phyloP scores from a whole-genome alignment of 2,888 invertebrate genomes.

The Cerastis leucographa region DNA sequence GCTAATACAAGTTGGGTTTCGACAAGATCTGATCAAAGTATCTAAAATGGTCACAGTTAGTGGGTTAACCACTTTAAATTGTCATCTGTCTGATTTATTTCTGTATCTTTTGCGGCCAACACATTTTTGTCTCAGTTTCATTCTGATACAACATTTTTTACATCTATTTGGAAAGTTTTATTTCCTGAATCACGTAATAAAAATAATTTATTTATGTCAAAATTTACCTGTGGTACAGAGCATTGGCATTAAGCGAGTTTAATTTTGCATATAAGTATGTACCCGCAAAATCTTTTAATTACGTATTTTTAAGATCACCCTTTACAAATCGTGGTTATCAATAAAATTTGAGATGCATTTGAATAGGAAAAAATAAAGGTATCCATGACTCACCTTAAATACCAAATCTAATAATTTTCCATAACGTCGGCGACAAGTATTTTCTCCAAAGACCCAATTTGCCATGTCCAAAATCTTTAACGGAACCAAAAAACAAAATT shows the following conservation, averaged over 20 bases:
- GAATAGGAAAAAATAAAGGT: neutral
- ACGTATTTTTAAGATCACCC: neutral
- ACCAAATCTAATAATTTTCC: neutral
- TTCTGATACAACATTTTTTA: conserved; percentile 70
- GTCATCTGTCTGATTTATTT: conserved; percentile 91
- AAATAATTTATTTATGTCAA: conserved; percentile 63
- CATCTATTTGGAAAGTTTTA: conserved; percentile 71
- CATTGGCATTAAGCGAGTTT: conserved; percentile 33
- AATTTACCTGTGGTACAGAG: conserved; percentile 45
- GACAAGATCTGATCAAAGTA: conserved; percentile 90
- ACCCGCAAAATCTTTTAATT: neutral
- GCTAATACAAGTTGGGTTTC: conserved; percentile 81
- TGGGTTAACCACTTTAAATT: conserved; percentile 91
- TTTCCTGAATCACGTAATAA: conserved; percentile 69
- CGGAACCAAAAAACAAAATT: conserved; percentile 33
- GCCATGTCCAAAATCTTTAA: conserved; percentile 3
- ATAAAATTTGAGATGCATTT: neutral
- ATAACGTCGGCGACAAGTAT: neutral
- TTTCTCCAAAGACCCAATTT: neutral
- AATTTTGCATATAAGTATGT: neutral
- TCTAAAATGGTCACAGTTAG: conserved; percentile 91
- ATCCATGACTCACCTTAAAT: neutral
- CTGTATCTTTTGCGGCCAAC: conserved; percentile 88
- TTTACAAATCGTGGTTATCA: neutral
- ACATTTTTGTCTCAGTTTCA: conserved; percentile 85